These are phyloP conservation scores for Plebejus anna DNA, from an alignment of 2,888 invertebrate genomes.

Conservation along the genomic window DNA sequence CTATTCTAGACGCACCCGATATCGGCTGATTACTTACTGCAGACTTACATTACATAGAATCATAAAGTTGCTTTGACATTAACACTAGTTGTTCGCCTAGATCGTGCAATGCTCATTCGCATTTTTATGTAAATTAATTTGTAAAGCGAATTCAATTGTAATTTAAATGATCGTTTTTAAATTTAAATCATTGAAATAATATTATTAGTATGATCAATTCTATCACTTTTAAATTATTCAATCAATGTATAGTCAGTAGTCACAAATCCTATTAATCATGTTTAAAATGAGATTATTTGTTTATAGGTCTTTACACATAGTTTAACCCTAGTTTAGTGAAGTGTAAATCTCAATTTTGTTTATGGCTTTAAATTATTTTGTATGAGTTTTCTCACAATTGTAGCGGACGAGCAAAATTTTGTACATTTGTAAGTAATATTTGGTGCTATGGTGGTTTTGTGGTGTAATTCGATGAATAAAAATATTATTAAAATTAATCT, in stretches of 20 bases:
- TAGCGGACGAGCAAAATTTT: conserved; percentile 69
- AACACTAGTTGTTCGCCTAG: too few relatives aligned
- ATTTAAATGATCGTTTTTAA: neutral
- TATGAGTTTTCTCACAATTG: conserved; percentile 36
- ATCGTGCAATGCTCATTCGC: neutral
- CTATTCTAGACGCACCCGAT: too few relatives aligned
- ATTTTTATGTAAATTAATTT: neutral
- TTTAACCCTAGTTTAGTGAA: conserved; percentile 10
- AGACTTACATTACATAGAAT: too few relatives aligned
- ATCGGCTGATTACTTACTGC: too few relatives aligned
- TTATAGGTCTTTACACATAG: conserved; percentile 9
- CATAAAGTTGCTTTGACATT: too few relatives aligned
- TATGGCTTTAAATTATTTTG: conserved; percentile 31
- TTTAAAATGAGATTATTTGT: conserved; percentile 22
- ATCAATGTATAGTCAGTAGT: neutral
- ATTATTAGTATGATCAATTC: neutral
- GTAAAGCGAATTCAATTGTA: neutral
- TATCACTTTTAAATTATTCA: conserved; percentile 5
- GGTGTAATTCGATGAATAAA: conserved; percentile 54
- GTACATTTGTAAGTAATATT: conserved; percentile 77
- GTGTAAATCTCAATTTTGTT: conserved; percentile 10
- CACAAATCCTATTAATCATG: conserved; percentile 1
- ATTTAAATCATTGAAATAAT: neutral
- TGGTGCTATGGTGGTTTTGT: conserved; percentile 74
- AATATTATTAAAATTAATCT: conserved; percentile 42